Conservation (phyloP, 2,113 vertebrate species). For the Martes martes region DNA sequence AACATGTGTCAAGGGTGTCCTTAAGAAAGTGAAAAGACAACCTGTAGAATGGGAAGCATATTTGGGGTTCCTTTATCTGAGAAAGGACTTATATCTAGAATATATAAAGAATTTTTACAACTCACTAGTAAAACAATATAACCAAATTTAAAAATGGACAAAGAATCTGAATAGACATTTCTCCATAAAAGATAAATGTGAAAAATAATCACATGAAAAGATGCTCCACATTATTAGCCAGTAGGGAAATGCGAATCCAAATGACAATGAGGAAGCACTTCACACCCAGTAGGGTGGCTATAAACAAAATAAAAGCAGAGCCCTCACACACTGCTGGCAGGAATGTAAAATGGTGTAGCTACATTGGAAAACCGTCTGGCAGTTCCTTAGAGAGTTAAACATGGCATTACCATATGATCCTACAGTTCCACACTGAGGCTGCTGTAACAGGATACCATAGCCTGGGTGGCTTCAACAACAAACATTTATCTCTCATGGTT, state of each 20-base stretch:
- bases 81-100: not conserved
- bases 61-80: not conserved
- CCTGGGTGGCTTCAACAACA: not conserved
- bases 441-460: not conserved
- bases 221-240: not conserved
- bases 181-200: not conserved
- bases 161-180: not conserved
- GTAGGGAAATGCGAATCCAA: not conserved
- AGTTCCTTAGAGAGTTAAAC: not conserved
- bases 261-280: not conserved
- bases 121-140: not conserved
- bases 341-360: not conserved
- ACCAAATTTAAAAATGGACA: not conserved
- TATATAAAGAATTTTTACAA: not conserved
- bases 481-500: not conserved
- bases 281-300: not conserved
- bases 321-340: not conserved
- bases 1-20: not conserved
- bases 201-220: not conserved
- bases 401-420: not conserved
- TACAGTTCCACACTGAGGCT: not conserved
- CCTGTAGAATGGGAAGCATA: not conserved
- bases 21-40: not conserved
- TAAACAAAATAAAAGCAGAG: not conserved
- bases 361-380: not conserved